phyloP scores from a whole-genome alignment of 2,797 vertebrate genomes.

The Hypotaenidia philippensis region DNA sequence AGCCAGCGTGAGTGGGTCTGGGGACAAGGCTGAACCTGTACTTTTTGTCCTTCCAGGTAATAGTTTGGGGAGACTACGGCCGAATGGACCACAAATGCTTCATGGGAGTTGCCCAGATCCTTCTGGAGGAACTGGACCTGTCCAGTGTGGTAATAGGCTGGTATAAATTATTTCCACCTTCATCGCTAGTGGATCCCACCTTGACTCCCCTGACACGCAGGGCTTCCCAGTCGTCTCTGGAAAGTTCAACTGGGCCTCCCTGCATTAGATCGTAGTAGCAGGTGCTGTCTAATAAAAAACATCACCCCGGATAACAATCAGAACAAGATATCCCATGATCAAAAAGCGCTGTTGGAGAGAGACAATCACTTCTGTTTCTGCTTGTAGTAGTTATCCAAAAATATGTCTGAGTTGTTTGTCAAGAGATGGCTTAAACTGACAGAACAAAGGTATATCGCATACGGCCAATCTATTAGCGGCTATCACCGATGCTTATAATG shows the following conservation, averaged over 20 bases:
- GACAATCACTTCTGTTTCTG: constrained; percentile 95
- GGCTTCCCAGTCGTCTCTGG: constrained; percentile 96
- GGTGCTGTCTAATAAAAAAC: constrained; percentile 79
- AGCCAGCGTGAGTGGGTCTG: not conserved
- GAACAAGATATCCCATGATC: constrained; percentile 85
- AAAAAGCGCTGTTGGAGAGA: constrained; percentile 94
- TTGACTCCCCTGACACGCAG: constrained; percentile 94
- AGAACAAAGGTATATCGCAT: constrained; percentile 77
- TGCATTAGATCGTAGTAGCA: constrained; percentile 92
- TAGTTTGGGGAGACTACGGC: constrained; percentile 98
- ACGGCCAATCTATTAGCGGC: constrained; percentile 57
- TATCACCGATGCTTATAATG: constrained; percentile 75
- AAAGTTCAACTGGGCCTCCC: constrained; percentile 93
- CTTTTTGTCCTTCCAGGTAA: constrained; percentile 87
- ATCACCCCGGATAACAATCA: constrained; percentile 80
- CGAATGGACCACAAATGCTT: constrained; percentile 99
- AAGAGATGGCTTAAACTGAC: constrained; percentile 77
- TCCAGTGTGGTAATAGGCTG: constrained; percentile 99
- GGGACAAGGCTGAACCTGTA: not conserved
- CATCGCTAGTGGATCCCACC: constrained; percentile 96
- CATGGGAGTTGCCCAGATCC: constrained; percentile 99
- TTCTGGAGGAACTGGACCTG: constrained; percentile 96
- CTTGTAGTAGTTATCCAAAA: constrained; percentile 85
- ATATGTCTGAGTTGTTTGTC: constrained; percentile 67
- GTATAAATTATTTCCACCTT: constrained; percentile 99